A percentile compares a stretch with the other conserved stretches of the same genome.
These are phyloP conservation scores for Tenthredo mesomela DNA, from an alignment of 2,888 invertebrate species.

Conservation along the genomic window DNA sequence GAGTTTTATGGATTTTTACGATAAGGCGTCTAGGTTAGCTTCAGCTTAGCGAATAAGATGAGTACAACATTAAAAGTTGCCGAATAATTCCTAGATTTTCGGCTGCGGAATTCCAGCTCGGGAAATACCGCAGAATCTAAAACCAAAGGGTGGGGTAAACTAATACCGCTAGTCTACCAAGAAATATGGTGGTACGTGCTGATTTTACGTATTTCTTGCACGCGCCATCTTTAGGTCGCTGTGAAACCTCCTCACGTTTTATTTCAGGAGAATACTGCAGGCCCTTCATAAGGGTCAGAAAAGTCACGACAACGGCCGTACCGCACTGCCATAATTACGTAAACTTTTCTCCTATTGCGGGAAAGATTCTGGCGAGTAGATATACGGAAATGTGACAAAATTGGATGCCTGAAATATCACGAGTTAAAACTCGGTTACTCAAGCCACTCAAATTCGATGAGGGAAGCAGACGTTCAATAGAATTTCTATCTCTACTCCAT, in stretches of 20 bases:
- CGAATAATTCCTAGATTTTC: too few relatives aligned
- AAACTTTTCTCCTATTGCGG: background rate
- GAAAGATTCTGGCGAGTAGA: background rate
- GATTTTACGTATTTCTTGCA: background rate
- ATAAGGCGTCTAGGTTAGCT: background rate
- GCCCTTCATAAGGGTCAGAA: background rate
- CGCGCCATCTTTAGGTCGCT: background rate
- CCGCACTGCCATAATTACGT: background rate
- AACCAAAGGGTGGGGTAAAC: background rate
- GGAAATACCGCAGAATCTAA: background rate
- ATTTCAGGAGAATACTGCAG: background rate
- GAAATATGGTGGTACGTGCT: slow-evolving; percentile 1
- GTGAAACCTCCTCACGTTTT: background rate
- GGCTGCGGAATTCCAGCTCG: too few relatives aligned
- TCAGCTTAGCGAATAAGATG: too few relatives aligned
- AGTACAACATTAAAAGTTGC: too few relatives aligned
- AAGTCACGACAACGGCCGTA: background rate
- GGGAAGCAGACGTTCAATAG: background rate
- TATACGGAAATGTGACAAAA: slow-evolving; percentile 6
- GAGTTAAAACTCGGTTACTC: background rate
- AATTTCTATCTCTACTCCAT: background rate
- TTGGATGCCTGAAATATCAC: slow-evolving; percentile 16
- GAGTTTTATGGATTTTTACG: background rate
- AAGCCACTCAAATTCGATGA: background rate
- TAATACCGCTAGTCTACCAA: background rate